Evolutionary conservation across 2,113 vertebrate species (phyloP).

Genomic region (Calidris pygmaea): DNA sequence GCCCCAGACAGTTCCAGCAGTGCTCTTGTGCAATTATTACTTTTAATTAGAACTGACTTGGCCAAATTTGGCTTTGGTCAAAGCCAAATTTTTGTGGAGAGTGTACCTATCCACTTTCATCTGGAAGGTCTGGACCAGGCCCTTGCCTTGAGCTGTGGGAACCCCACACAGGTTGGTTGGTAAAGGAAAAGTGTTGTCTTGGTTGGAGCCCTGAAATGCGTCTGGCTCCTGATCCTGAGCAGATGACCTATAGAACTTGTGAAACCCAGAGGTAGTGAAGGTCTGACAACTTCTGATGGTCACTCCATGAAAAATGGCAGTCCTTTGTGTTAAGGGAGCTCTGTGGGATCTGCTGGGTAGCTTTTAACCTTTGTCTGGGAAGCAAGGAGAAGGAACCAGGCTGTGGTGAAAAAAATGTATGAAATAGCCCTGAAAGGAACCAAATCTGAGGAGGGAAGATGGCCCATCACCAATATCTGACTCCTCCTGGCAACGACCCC

Average conservation of each 20-base stretch:
- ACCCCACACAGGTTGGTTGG: neutral
- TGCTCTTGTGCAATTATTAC: neutral
- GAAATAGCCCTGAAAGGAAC: neutral
- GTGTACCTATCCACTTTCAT: neutral
- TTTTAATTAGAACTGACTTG: neutral
- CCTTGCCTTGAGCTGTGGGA: neutral
- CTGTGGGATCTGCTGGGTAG: fast-evolving
- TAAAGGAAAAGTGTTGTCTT: neutral
- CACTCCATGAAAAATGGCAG: neutral
- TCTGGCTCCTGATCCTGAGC: neutral
- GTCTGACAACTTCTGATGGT: neutral
- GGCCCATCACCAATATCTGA: fast-evolving
- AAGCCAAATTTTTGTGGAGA: neutral
- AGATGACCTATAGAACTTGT: neutral
- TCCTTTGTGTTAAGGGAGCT: neutral
- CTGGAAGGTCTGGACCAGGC: neutral
- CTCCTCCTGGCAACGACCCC: neutral
- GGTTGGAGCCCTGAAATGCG: neutral
- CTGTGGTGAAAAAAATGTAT: neutral
- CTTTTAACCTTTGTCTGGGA: neutral
- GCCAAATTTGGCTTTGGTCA: neutral
- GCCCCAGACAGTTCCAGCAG: neutral
- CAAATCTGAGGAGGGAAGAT: neutral
- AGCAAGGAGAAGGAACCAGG: neutral
- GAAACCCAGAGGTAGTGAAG: neutral